These are phyloP conservation scores for Stichodactyla helianthus DNA, from an alignment of 64 coral and sea anemone species.

Conservation along the genomic window DNA sequence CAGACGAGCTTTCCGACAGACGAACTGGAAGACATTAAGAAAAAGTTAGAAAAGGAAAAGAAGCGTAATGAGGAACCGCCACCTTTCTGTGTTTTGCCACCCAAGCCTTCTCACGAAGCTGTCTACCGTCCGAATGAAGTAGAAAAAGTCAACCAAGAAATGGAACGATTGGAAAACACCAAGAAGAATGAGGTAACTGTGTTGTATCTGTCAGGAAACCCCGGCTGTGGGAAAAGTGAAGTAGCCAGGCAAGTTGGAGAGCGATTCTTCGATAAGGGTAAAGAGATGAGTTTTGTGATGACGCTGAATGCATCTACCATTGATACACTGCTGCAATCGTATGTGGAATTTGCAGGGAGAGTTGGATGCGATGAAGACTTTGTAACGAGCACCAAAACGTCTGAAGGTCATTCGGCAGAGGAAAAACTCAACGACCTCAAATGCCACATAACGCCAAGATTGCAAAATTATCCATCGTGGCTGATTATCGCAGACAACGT, in stretches of 20 bases:
- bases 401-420: not conserved
- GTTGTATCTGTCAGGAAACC: constrained; percentile 4
- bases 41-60: constrained; percentile 35
- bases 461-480: constrained; percentile 3
- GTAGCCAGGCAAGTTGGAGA: constrained; percentile 23
- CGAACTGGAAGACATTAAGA: constrained; percentile 16
- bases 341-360: not conserved
- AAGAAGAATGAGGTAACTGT: constrained; percentile 20
- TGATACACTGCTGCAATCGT: constrained; percentile 23
- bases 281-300: not conserved
- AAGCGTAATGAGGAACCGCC: constrained; percentile 21
- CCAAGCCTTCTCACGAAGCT: constrained; percentile 10
- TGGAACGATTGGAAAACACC: not conserved
- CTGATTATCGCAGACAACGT: constrained; percentile 35
- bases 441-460: not conserved
- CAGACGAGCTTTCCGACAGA: constrained; percentile 51
- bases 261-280: not conserved
- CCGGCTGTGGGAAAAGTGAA: constrained; percentile 27
- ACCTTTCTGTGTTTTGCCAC: constrained; percentile 10
- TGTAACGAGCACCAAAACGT: not conserved
- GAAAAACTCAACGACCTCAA: not conserved
- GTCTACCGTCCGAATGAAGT: not conserved
- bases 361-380: constrained; percentile 18
- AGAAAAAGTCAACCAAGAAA: not conserved
- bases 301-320: constrained; percentile 13